A percentile compares a stretch with the other conserved stretches of the same genome.
These are phyloP conservation scores for Siniperca scherzeri DNA, from an alignment of 2,797 vertebrate genomes.

Conservation along the genomic window DNA sequence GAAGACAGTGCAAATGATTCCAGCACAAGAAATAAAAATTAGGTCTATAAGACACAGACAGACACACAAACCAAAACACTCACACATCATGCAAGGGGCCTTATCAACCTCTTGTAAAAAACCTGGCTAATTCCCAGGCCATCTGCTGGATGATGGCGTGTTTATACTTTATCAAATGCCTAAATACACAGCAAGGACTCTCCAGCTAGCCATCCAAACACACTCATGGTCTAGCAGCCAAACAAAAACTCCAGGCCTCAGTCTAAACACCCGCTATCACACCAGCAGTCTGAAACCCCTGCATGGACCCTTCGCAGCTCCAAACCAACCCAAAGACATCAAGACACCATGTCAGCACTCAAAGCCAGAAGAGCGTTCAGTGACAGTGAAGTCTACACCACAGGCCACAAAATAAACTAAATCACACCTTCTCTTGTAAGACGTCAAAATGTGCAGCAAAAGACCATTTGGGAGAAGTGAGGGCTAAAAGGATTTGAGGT, in stretches of 20 bases:
- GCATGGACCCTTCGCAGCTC: background rate
- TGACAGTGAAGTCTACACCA: slow-evolving; percentile 3
- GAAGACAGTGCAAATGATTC: slow-evolving; percentile 19
- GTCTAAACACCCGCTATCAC: slow-evolving; percentile 67
- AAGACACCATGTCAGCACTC: slow-evolving; percentile 16
- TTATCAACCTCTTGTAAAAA: slow-evolving; percentile 42
- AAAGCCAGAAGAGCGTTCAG: slow-evolving; percentile 1
- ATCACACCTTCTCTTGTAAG: slow-evolving; percentile 20
- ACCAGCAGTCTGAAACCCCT: slow-evolving; percentile 37
- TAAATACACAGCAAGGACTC: slow-evolving; percentile 79
- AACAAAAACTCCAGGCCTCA: slow-evolving; percentile 63
- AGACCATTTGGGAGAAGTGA: slow-evolving; percentile 18
- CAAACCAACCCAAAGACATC: slow-evolving; percentile 5
- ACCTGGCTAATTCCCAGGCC: slow-evolving; percentile 50
- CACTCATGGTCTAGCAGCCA: slow-evolving; percentile 60
- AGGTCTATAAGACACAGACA: slow-evolving; percentile 31
- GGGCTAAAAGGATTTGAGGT: slow-evolving; percentile 15
- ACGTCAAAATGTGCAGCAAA: slow-evolving; percentile 24
- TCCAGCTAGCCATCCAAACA: slow-evolving; percentile 70
- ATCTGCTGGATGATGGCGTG: slow-evolving; percentile 74
- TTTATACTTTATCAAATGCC: slow-evolving; percentile 78
- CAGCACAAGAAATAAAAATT: slow-evolving; percentile 19
- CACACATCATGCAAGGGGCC: slow-evolving; percentile 37
- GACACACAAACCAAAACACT: slow-evolving; percentile 28
- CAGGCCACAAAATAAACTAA: slow-evolving; percentile 37